Evolutionary conservation across 2,113 vertebrate species (phyloP).

Genomic region (Spilogale gracilis): DNA sequence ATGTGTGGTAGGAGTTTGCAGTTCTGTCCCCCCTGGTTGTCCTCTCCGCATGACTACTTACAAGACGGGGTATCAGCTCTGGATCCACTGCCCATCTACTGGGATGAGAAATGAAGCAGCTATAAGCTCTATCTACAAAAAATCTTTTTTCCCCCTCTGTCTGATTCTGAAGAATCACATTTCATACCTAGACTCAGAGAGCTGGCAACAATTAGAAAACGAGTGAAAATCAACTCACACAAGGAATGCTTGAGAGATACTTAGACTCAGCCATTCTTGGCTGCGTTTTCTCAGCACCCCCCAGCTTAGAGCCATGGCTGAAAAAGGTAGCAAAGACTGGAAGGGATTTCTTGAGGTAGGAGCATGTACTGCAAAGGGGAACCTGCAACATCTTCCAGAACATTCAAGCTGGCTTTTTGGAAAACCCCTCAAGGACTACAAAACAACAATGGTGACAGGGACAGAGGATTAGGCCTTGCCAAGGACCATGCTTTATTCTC

Average conservation of each 20-base stretch:
- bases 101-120: background rate
- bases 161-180: background rate
- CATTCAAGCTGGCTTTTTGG: background rate
- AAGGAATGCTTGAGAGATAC: background rate
- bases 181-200: background rate
- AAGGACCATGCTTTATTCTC: background rate
- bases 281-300: background rate
- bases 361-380: background rate
- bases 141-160: too few relatives aligned
- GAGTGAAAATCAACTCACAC: background rate
- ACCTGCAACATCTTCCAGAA: background rate
- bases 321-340: background rate
- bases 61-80: background rate
- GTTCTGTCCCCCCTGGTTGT: background rate
- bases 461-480: background rate
- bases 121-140: background rate
- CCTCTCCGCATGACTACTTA: background rate
- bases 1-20: background rate
- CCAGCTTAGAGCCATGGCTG: background rate
- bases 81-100: background rate
- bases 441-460: background rate
- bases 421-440: background rate
- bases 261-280: background rate
- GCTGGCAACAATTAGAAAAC: background rate
- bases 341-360: background rate